Base-by-base conservation (phyloP, 2,113 vertebrate species). In the Lethenteron camtschaticum region DNA sequence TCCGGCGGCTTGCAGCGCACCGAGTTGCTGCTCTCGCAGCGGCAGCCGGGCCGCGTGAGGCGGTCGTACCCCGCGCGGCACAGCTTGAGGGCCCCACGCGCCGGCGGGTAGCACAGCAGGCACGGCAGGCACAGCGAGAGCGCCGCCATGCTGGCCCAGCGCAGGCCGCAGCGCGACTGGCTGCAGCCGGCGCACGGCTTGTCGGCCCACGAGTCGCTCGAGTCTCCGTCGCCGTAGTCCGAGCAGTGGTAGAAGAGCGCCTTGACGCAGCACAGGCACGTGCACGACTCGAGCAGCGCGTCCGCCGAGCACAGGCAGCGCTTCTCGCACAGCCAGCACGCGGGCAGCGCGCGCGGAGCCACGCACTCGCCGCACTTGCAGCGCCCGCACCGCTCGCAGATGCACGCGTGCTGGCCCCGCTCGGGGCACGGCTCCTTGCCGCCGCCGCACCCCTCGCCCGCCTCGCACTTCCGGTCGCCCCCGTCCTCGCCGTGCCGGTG, bases 211-310 rank as follows among this genome's bases (percentile, higher is more conserved):
- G 89, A 92, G 78, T 95, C 90, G 2, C 84, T 91, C 0, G 89
- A 92, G 79, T 95, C 90, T 11, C 90, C 90, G 74, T 89, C 86
- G 8, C 95, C 94, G 3, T 95, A 88, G 1, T 86, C 90, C 68
- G 90, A 95, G 76, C 94, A 97, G 84, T 97, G 94, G 84, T 96
- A 96, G 81, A 96, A 96, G 77, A 90, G 75, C 71, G 89, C 91
- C 78, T 96, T 96, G 69, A 92, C 89, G 74, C 96, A 75, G 74
- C 94, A 97, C 89, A 97, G 96, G 78, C 91, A 96, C 13, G 91
- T 96, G 75, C 89, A 79, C 2, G 95, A 89, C 75, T 97, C 94
- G 81, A 96, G 83, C 72, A 87, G 85, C 77, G 84, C 89, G 80
- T 97, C 90, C 0, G 88, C 88, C 0, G 94, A 97, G 80, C 91